Evolutionary conservation across 2,888 invertebrate genomes (phyloP).

Genomic region (Caenorhabditis angaria): DNA sequence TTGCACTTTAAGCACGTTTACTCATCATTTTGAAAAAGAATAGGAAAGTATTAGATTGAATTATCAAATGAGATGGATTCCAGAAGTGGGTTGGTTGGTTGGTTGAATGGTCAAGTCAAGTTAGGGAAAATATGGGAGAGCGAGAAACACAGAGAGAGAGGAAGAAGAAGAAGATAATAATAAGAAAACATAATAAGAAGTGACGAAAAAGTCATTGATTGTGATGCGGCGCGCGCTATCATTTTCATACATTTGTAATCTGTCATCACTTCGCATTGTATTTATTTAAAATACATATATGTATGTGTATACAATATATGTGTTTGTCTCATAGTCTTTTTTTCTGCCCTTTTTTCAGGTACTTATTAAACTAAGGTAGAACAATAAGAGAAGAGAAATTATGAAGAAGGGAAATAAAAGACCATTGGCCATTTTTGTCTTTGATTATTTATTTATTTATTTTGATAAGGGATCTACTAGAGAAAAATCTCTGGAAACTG

Average conservation of each 20-base stretch:
- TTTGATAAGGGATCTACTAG: not conserved
- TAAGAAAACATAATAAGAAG: too few species aligned
- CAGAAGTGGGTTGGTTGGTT: not conserved
- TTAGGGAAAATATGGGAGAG: too few species aligned
- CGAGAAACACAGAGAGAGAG: not conserved
- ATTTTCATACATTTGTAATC: conserved; percentile 4
- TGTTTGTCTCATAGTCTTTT: not conserved
- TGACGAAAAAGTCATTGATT: conserved; percentile 2
- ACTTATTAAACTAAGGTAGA: not conserved
- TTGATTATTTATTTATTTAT: not conserved
- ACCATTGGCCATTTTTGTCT: not conserved
- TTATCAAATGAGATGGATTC: not conserved
- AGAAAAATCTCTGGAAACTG: not conserved
- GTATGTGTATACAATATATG: not conserved
- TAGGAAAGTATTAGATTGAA: not conserved
- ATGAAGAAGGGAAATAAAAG: not conserved
- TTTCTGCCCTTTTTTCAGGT: conserved; percentile 1
- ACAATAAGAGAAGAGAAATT: conserved; percentile 1
- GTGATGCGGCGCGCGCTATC: not conserved
- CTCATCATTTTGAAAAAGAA: not conserved
- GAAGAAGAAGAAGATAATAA: not conserved
- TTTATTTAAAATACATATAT: conserved; percentile 1
- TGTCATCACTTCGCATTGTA: conserved; percentile 2
- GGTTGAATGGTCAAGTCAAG: not conserved
- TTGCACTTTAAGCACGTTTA: not conserved